phyloP scores from a whole-genome alignment of 2,113 vertebrate species.

The Dasypus novemcinctus region DNA sequence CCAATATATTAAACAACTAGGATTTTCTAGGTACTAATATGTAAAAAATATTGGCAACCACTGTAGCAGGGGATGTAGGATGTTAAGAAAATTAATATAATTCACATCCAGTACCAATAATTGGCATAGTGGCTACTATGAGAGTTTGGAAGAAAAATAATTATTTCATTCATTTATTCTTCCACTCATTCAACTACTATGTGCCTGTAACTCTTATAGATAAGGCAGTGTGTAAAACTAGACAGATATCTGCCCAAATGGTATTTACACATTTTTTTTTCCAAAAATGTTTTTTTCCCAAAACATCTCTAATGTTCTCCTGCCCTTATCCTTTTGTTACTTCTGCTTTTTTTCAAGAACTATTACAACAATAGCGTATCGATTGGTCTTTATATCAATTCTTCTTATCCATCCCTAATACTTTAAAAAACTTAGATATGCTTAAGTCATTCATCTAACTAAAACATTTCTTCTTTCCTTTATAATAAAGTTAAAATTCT shows the following conservation, averaged over 20 bases:
- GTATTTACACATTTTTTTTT: neutral
- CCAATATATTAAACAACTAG: neutral
- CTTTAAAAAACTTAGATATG: neutral
- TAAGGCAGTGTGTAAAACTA: neutral
- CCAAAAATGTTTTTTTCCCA: neutral
- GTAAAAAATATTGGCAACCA: neutral
- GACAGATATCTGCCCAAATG: neutral
- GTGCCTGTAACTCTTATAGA: neutral
- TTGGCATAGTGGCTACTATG: neutral
- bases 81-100: neutral
- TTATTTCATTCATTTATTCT: neutral
- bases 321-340: neutral
- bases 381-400: neutral
- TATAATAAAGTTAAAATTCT: neutral
- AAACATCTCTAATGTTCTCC: neutral
- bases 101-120: neutral
- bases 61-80: neutral
- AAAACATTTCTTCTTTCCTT: neutral
- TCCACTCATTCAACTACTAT: neutral
- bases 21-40: neutral
- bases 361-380: neutral
- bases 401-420: neutral
- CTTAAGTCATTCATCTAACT: neutral
- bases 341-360: neutral
- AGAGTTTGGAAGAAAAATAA: neutral